Conservation (phyloP, 2,797 vertebrate genomes). For the Falco concolor region DNA sequence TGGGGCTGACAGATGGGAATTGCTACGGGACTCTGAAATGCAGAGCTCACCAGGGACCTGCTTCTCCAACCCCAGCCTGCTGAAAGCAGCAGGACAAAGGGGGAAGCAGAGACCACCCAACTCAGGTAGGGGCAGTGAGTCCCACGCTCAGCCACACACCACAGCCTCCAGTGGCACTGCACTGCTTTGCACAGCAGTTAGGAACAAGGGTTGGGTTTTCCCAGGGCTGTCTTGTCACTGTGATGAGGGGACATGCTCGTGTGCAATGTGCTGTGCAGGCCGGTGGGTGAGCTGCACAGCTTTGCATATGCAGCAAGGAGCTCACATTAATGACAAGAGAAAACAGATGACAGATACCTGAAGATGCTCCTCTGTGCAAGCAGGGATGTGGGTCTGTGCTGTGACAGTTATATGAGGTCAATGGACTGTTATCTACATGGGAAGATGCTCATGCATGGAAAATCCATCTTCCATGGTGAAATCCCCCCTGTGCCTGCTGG, state of each 20-base stretch:
- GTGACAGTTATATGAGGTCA: background rate
- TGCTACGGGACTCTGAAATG: background rate
- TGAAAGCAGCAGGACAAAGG: background rate
- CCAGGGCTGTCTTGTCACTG: background rate
- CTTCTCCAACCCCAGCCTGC: background rate
- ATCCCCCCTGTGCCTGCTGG: background rate
- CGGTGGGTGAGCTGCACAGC: rapidly evolving
- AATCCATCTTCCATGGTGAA: background rate
- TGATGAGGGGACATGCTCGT: rapidly evolving
- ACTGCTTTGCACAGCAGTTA: background rate
- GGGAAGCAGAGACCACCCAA: background rate
- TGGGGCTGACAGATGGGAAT: background rate
- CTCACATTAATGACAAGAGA: background rate
- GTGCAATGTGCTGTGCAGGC: background rate
- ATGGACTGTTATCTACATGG: background rate
- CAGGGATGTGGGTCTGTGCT: background rate
- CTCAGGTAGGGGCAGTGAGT: background rate
- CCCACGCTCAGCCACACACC: too few relatives aligned
- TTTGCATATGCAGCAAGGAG: background rate
- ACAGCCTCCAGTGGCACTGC: background rate
- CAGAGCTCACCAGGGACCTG: background rate
- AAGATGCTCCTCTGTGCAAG: background rate
- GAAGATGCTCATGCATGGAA: background rate
- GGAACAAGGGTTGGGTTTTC: background rate
- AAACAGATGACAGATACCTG: background rate